Evolutionary conservation across 1,140 invertebrate genomes (phyloP).

Genomic region (Lordiphosa collinella): DNA sequence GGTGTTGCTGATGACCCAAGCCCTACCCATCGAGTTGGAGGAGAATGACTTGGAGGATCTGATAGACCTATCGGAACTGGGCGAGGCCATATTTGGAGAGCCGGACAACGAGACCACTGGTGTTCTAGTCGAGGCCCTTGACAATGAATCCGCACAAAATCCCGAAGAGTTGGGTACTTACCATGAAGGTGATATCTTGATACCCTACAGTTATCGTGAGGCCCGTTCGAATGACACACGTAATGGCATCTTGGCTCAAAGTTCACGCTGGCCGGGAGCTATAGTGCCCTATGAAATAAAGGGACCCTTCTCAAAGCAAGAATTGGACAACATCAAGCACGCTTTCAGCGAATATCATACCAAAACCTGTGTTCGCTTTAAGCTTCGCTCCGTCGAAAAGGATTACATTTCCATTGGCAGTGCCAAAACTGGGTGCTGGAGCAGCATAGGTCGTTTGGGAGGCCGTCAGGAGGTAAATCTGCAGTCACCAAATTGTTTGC

Average conservation of each 20-base stretch:
- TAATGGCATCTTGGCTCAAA: conserved; percentile 84
- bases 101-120: conserved; percentile 80
- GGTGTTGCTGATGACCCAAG: conserved; percentile 1
- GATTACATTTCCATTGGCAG: conserved; percentile 87
- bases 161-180: conserved; percentile 88
- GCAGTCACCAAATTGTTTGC: conserved; percentile 83
- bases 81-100: conserved; percentile 80
- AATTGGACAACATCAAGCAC: conserved; percentile 81
- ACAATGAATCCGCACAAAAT: conserved; percentile 82
- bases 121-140: conserved; percentile 85
- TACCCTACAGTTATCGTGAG: conserved; percentile 83
- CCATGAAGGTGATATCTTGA: conserved; percentile 84
- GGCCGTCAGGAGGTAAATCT: conserved; percentile 78
- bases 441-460: conserved; percentile 86
- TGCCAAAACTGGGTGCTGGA: conserved; percentile 88
- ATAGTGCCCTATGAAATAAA: conserved; percentile 86
- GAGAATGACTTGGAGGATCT: conserved; percentile 52
- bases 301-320: conserved; percentile 82
- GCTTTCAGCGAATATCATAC: conserved; percentile 86
- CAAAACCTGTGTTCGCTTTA: conserved; percentile 87
- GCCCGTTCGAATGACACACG: conserved; percentile 25
- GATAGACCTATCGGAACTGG: conserved; percentile 81
- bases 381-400: conserved; percentile 82
- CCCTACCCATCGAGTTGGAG: conserved; percentile 19
- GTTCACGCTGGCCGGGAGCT: conserved; percentile 84